Percentiles rank a stretch among this genome's conserved stretches.
Conservation (phyloP, 2,113 vertebrate species). For the Mesoclemmys tuberculata region DNA sequence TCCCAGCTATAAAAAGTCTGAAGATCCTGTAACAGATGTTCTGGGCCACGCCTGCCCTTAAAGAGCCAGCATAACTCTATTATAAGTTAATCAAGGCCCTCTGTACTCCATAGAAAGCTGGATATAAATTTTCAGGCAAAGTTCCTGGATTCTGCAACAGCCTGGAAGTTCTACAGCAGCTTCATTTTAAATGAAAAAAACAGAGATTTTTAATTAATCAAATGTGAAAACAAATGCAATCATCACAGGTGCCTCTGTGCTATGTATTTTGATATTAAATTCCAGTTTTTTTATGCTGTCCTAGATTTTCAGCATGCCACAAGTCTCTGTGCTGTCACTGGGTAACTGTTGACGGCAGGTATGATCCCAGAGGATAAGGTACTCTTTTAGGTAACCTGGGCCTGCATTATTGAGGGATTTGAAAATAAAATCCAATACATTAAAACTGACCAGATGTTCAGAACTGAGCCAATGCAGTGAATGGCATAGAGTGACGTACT, state of each 20-base stretch:
- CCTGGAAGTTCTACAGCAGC: neutral
- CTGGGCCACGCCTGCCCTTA: neutral
- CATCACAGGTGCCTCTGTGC: accelerated
- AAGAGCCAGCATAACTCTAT: neutral
- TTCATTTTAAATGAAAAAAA: neutral
- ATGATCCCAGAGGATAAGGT: neutral
- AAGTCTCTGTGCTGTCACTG: neutral
- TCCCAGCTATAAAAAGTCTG: neutral
- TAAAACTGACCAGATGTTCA: neutral
- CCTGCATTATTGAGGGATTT: neutral
- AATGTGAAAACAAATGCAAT: accelerated
- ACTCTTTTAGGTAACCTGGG: neutral
- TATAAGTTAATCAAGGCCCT: neutral
- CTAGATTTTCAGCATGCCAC: neutral
- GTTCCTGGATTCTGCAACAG: neutral
- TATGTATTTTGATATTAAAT: neutral
- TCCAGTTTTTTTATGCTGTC: neutral
- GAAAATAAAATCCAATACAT: neutral
- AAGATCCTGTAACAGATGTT: neutral
- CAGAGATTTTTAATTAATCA: neutral
- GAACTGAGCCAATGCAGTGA: neutral
- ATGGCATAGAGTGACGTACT: neutral
- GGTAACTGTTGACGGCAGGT: neutral
- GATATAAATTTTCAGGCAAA: neutral
- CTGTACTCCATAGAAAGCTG: neutral